These are phyloP conservation scores for Mesorhabditis sp. DNA, from an alignment of 2,888 invertebrate species.

Conservation along the genomic window DNA sequence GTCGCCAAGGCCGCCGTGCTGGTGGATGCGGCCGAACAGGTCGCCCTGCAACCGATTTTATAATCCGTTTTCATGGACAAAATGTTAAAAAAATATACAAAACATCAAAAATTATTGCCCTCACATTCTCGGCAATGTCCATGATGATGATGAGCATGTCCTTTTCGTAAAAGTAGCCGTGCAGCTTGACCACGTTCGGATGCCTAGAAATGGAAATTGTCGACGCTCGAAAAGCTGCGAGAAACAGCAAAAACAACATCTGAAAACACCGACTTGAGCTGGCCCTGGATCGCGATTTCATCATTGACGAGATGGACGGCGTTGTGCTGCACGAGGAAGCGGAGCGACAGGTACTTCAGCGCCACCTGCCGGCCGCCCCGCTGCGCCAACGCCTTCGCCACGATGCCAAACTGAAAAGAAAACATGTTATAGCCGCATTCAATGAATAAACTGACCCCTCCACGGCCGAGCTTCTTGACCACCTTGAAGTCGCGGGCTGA, in stretches of 20 bases:
- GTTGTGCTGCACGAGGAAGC: background rate
- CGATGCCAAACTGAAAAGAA: constrained; percentile 4
- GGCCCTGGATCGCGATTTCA: background rate
- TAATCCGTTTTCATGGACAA: too few species aligned
- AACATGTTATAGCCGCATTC: background rate
- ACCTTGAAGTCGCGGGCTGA: background rate
- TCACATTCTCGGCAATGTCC: background rate
- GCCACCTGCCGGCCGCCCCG: background rate
- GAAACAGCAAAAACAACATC: background rate
- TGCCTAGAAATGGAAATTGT: background rate
- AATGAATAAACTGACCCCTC: background rate
- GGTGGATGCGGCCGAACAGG: background rate
- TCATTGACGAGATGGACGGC: background rate
- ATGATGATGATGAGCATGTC: background rate
- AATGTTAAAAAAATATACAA: background rate
- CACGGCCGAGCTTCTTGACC: background rate
- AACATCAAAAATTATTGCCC: background rate
- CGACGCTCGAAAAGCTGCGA: too few species aligned
- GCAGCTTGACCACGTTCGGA: constrained; percentile 2
- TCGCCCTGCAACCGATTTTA: background rate
- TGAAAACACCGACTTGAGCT: background rate
- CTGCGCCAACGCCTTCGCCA: background rate
- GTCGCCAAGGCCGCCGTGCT: background rate
- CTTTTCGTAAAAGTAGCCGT: background rate
- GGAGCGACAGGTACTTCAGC: background rate